Conservation (phyloP, 2,888 invertebrate species). For the Nasonovia ribisnigri region DNA sequence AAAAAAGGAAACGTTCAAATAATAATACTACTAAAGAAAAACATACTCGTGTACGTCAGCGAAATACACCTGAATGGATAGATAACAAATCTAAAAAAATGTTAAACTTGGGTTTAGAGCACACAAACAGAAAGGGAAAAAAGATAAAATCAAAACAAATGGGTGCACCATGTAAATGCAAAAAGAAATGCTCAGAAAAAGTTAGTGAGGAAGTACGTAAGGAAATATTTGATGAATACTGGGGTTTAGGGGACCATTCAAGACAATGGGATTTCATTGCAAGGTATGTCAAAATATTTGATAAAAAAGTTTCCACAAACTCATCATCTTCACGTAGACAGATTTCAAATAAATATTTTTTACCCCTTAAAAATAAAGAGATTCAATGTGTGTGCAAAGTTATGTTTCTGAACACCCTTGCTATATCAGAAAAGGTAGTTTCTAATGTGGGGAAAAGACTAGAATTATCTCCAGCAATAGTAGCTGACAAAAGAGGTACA, state of each 20-base stretch:
- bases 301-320: neutral
- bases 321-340: neutral
- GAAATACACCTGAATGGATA: constrained; percentile 12
- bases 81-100: constrained; percentile 16
- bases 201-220: constrained; percentile 8
- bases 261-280: neutral
- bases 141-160: constrained; percentile 15
- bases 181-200: constrained; percentile 12
- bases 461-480: too few relatives aligned
- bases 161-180: constrained; percentile 23
- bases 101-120: constrained; percentile 27
- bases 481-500: too few relatives aligned
- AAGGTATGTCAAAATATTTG: too few relatives aligned
- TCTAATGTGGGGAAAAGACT: too few relatives aligned
- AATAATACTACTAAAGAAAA: constrained; percentile 14
- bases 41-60: neutral
- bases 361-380: neutral
- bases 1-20: neutral
- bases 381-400: neutral
- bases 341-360: neutral
- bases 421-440: too few relatives aligned
- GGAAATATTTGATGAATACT: constrained; percentile 15
- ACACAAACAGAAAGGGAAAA: neutral
- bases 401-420: neutral
- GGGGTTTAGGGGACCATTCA: constrained; percentile 7